A percentile compares a stretch with the other conserved stretches of the same genome.
phyloP scores from a whole-genome alignment of 2,113 vertebrate genomes.

The Pygoscelis adeliae region DNA sequence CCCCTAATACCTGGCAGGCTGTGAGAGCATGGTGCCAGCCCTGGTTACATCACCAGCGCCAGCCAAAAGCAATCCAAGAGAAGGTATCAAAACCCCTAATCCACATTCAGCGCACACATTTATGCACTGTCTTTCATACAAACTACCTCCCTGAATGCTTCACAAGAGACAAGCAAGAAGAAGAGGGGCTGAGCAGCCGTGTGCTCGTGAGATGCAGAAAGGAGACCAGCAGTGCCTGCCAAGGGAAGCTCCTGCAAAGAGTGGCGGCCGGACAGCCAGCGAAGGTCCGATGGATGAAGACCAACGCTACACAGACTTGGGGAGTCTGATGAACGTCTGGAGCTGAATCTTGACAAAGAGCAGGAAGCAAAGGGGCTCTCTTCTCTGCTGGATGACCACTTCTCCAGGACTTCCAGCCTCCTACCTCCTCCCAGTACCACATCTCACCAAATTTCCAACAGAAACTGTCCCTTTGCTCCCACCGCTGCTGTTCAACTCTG shows the following conservation, averaged over 20 bases:
- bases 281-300: neutral
- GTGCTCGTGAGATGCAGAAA: neutral
- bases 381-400: neutral
- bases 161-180: neutral
- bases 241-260: neutral
- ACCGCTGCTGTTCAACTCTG: neutral
- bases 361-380: neutral
- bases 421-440: neutral
- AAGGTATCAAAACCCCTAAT: neutral
- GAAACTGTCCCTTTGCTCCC: neutral
- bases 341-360: neutral
- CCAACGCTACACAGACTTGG: rapidly evolving
- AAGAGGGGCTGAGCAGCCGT: neutral
- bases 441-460: neutral
- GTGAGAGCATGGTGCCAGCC: rapidly evolving
- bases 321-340: neutral
- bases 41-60: neutral
- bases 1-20: neutral
- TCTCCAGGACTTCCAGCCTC: neutral
- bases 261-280: rapidly evolving
- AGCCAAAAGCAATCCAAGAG: neutral
- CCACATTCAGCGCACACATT: neutral
- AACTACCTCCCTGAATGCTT: neutral
- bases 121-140: neutral
- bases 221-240: neutral